phyloP scores from a whole-genome alignment of 2,113 vertebrate genomes.

The Scatophagus argus region DNA sequence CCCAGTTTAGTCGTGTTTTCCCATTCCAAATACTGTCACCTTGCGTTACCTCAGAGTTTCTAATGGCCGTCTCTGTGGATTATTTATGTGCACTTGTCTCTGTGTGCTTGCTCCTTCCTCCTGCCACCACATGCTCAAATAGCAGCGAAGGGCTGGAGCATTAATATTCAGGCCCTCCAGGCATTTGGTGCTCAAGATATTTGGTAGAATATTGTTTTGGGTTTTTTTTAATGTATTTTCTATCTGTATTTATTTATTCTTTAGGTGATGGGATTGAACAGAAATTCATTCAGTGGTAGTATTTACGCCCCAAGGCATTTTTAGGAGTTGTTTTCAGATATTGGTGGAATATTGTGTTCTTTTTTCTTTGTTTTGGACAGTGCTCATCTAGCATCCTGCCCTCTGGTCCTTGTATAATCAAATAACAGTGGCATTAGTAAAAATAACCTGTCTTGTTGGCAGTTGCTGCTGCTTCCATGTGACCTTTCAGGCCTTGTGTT shows the following conservation, averaged over 20 bases:
- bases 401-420: constrained; percentile 50
- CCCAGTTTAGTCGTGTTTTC: constrained; percentile 63
- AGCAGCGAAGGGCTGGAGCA: constrained; percentile 25
- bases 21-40: constrained; percentile 71
- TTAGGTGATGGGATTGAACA: constrained; percentile 50
- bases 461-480: constrained; percentile 20
- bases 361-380: constrained; percentile 56
- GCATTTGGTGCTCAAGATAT: constrained; percentile 42
- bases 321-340: constrained; percentile 54
- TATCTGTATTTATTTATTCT: constrained; percentile 57
- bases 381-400: constrained; percentile 43
- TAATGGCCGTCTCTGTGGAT: constrained; percentile 49
- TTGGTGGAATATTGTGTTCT: constrained; percentile 52
- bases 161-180: constrained; percentile 59
- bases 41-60: constrained; percentile 68
- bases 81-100: constrained; percentile 57
- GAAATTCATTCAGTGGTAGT: constrained; percentile 42
- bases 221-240: constrained; percentile 48
- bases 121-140: constrained; percentile 43
- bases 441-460: constrained; percentile 32
- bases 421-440: constrained; percentile 44
- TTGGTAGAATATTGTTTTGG: constrained; percentile 60
- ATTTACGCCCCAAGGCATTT: constrained; percentile 38
- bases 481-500: constrained; percentile 24
- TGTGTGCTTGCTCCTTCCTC: constrained; percentile 27